These are phyloP conservation scores for Odiellus spinosus DNA, from an alignment of 2,888 invertebrate species.

Conservation along the genomic window DNA sequence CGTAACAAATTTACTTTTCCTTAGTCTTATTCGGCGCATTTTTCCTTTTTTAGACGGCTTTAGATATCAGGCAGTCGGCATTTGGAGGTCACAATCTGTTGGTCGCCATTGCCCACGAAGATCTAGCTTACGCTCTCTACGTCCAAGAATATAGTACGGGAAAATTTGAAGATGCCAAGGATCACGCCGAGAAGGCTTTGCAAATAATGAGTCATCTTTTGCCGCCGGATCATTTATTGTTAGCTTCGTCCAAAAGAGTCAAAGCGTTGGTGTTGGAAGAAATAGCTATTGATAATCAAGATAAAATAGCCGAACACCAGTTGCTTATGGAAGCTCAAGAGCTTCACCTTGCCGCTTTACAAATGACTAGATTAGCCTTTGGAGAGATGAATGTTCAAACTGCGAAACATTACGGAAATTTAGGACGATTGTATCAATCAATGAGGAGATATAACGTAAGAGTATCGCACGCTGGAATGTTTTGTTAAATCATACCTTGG, in stretches of 20 bases:
- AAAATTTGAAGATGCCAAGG: slow-evolving; percentile 61
- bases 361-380: slow-evolving; percentile 61
- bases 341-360: slow-evolving; percentile 65
- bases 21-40: too few species aligned
- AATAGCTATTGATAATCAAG: slow-evolving; percentile 63
- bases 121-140: slow-evolving; percentile 81
- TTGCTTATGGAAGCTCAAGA: slow-evolving; percentile 62
- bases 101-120: slow-evolving; percentile 78
- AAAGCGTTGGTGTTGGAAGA: slow-evolving; percentile 85
- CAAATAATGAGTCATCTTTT: slow-evolving; percentile 61
- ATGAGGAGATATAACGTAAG: slow-evolving; percentile 65
- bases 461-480: background rate
- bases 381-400: slow-evolving; percentile 89
- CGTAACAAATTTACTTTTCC: too few species aligned
- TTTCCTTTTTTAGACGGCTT: slow-evolving; percentile 37
- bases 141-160: slow-evolving; percentile 82
- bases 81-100: slow-evolving; percentile 66
- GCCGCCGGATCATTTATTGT: slow-evolving; percentile 61
- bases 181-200: slow-evolving; percentile 68
- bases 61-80: slow-evolving; percentile 53
- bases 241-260: slow-evolving; percentile 76
- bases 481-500: too few species aligned
- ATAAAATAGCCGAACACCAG: slow-evolving; percentile 35
- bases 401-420: slow-evolving; percentile 87
- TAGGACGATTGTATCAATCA: slow-evolving; percentile 83